Conservation (phyloP, 2,113 vertebrate genomes). For the Rattus rattus region DNA sequence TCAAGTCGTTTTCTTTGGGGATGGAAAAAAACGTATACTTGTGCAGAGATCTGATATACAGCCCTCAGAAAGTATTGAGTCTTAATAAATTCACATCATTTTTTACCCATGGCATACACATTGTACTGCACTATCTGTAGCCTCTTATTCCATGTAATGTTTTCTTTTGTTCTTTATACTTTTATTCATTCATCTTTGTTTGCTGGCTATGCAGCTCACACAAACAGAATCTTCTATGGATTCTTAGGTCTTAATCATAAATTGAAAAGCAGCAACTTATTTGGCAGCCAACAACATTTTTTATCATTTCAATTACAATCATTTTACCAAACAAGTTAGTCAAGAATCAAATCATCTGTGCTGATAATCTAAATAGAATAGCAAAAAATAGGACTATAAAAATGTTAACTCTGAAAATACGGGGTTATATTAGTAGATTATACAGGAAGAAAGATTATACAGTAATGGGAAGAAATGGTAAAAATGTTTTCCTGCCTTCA, state of each 20-base stretch:
- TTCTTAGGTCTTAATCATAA: neutral
- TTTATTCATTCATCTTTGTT: conserved; percentile 43
- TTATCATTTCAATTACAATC: neutral
- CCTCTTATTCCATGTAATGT: neutral
- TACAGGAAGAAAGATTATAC: no score
- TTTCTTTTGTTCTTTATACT: conserved; percentile 41
- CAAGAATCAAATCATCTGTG: neutral
- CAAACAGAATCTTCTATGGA: neutral
- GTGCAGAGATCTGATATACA: neutral
- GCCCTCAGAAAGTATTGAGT: neutral
- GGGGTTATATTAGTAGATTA: no score
- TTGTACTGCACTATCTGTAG: neutral
- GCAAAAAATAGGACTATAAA: neutral
- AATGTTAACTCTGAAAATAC: neutral
- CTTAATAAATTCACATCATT: neutral
- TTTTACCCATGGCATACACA: neutral
- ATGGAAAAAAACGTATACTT: conserved; percentile 46
- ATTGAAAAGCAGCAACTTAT: neutral
- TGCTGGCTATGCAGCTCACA: rapidly evolving
- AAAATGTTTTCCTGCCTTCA: conserved; percentile 37
- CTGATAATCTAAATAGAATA: conserved; percentile 29
- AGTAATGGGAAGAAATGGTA: neutral
- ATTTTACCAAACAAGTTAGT: conserved; percentile 1
- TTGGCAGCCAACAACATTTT: neutral
- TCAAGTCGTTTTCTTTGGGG: conserved; percentile 49